Conservation (phyloP, 2,797 vertebrate genomes). For the Basileuterus tristriatus region DNA sequence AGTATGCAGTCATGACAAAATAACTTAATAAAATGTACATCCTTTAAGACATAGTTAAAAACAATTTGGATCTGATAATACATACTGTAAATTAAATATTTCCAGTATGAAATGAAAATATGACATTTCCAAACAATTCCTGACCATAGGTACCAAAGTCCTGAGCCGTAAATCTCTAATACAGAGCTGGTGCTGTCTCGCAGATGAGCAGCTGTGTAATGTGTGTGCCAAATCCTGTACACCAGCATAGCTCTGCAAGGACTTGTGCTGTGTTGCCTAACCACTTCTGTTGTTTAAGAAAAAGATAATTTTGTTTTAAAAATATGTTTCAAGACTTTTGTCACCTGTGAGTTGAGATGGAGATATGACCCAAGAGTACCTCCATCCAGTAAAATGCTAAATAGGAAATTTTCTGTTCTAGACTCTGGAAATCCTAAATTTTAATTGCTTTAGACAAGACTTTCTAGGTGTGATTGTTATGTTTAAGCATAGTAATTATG, state of each 20-base stretch:
- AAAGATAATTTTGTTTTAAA: background rate
- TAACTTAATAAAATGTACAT: background rate
- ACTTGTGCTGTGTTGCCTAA: background rate
- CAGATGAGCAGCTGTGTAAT: background rate
- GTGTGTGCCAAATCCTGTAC: background rate
- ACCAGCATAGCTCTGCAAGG: background rate
- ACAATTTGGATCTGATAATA: background rate
- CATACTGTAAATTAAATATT: background rate
- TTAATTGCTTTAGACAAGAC: background rate
- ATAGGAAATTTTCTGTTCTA: background rate
- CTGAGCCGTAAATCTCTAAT: background rate
- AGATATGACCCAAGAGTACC: background rate
- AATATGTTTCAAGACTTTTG: background rate
- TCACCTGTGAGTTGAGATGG: background rate
- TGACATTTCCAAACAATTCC: background rate
- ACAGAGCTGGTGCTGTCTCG: rapidly evolving
- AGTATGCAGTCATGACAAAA: rapidly evolving
- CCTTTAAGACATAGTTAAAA: background rate
- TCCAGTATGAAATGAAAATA: background rate
- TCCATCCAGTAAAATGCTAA: background rate
- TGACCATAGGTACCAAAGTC: background rate
- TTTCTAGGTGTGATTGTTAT: background rate
- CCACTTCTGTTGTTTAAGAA: background rate
- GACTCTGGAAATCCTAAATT: background rate
- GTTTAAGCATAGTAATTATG: background rate